Percentiles rank a stretch among this genome's conserved stretches.
Evolutionary conservation across 2,113 vertebrate species (phyloP).

Genomic region (Tupaia chinensis): DNA sequence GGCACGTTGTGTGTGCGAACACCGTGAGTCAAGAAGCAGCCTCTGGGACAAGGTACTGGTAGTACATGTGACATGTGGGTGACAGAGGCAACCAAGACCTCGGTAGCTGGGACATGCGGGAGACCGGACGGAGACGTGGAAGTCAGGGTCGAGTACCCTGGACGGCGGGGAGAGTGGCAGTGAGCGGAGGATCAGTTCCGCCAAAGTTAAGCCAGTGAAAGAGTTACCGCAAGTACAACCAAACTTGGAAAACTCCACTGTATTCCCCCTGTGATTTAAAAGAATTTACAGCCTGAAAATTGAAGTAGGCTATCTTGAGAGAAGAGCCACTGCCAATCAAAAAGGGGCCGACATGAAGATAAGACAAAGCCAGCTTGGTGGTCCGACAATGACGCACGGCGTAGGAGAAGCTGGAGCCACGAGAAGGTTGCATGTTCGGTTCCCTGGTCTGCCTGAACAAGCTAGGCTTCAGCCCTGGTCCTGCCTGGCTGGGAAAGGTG

Average conservation of each 20-base stretch:
- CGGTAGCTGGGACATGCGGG: too few species aligned
- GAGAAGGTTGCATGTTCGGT: too few species aligned
- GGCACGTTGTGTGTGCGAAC: fast-evolving
- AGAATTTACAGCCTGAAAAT: not conserved
- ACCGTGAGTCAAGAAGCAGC: not conserved
- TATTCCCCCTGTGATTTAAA: not conserved
- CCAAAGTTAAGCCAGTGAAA: not conserved
- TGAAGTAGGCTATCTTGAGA: not conserved
- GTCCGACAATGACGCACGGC: too few species aligned
- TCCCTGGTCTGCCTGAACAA: too few species aligned
- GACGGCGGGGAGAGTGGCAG: not conserved
- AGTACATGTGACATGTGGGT: not conserved
- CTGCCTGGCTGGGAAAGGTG: too few species aligned
- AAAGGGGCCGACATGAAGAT: not conserved
- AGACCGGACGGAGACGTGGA: fast-evolving
- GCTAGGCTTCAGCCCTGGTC: too few species aligned
- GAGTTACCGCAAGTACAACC: not conserved
- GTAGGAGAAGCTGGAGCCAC: too few species aligned
- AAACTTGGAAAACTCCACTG: not conserved
- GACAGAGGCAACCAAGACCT: not conserved
- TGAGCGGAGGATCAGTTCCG: not conserved
- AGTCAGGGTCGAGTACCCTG: fast-evolving
- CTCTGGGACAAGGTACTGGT: not conserved
- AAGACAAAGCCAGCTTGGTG: too few species aligned
- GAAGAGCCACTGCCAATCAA: not conserved